Base-by-base conservation (phyloP, 2,888 invertebrate species). In the Agrilus cyanescens region DNA sequence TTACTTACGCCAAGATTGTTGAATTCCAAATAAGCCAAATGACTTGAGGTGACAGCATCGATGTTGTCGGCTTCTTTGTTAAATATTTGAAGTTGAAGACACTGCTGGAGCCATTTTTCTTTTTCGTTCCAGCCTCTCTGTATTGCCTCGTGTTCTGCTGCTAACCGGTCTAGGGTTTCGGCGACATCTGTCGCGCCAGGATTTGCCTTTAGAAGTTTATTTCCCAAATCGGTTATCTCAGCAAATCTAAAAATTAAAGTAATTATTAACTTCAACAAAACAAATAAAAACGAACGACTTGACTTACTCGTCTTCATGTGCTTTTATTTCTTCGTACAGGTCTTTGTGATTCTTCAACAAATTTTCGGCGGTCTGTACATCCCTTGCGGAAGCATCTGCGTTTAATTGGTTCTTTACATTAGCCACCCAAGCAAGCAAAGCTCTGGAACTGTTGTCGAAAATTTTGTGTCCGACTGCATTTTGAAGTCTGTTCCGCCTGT, bases 1-100 rank as follows among this genome's bases (percentile, higher is more conserved):
- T 15, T n/a, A 66, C 78, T 73, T 63, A 87, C 87, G 50, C 95
- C 96, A 35, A 88, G 74, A 52, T 91, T 84, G 8, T 77, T 77
- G 65, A 86, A 87, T 55, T 94, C 94, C 14, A 97, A 71, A 68
- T 90, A 94, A 0, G 93, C 90, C 62, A 93, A 86, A 61, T 97
- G 95, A 12, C 91, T 88, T 41, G 89, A 88, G 38, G 90, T 91
- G 10, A 88, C 84, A 0, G 96, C 93, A 67, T 97, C 96, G 49
- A 97, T 89, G 62, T 95, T 89, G 63, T 97, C 96, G 0, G 95
- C 95, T 65, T 97, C 97, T 32, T 91, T 80, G 67, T 93, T 93
- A 69, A 95, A 94, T 50, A 85, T 76, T 67, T 90, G 93, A 46
- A 96, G 69, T 53, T 94, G 88, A 29, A 90, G 76, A 50, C 89